Evolutionary conservation across 1,140 invertebrate genomes (phyloP), one percentile per base, ranked within the genome.

Genomic region (Drosophila sp.): DNA sequence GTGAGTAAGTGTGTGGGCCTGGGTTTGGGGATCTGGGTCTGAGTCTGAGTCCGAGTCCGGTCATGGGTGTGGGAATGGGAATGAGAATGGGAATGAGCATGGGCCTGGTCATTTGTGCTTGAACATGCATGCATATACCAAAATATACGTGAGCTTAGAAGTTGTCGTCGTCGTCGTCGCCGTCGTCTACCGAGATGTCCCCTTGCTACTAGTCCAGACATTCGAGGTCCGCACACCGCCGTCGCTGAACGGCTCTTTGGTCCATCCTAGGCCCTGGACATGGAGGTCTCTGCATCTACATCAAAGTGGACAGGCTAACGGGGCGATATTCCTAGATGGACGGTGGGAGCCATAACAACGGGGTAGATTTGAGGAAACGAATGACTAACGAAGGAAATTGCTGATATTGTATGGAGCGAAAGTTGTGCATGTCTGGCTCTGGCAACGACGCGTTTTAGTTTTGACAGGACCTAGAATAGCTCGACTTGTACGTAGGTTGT

Each of bases 361-460:
- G 78, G 77, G 77, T 73, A 72, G 85, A 77, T 65, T 71, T 75
- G 84, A 90, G 80, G 84, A 87, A 87, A 84, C 85, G 80, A 90
- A 90, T 89, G 85, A 80, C 80, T 90, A 89, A 90, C 84, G 84
- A 89, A 89, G 84, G 85, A 89, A 89, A 89, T 89, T 89, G 84
- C 84, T 89, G 84, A 89, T 89, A 90, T 90, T 89, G 84, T 89
- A 80, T 84, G 84, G 73, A 89, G 77, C 80, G 75, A 89, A 89
- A 87, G 84, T 84, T 87, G 80, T 77, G 72, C 72, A 89, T 89
- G 83, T 87, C 76, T 79, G 83, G 81, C 71, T 75, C 75, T 82
- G 75, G 82, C 79, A 82, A 72, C 75, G 66, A 72, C 76, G 84
- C 84, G 85, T 78, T 87, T 87, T 90, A 87, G 84, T 84, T 87